Base-by-base conservation (phyloP, 2,113 vertebrate genomes). In the Corythaixoides concolor region DNA sequence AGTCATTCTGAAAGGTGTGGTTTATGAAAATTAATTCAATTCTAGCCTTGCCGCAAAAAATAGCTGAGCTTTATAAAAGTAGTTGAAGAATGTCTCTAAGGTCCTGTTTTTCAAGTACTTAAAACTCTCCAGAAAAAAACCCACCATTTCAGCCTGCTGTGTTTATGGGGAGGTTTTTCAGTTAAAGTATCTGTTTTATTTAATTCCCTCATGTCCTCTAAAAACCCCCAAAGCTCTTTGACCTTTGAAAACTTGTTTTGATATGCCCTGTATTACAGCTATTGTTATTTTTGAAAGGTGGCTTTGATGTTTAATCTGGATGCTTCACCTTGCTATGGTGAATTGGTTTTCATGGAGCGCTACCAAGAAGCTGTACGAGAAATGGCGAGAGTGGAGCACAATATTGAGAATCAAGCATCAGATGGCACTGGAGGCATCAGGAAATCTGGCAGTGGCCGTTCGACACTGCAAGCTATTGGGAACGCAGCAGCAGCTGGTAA, bases 401-500 rank as follows among this genome's bases (percentile, higher is more conserved):
- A 99, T 91, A 99, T 99, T 82, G 99, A 99, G 96, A 99, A 97
- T 93, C 99, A 98, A 90, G 97, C 97, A 63, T 98, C 98, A 2
- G 98, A 99, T 3, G 92, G 95, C 8, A 20, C 95, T 10, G 94
- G 95, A 14, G 88, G 95, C 73, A 80, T 98, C 88, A 98, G 98
- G 91, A 98, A 89, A 75, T 98, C 98, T 32, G 98, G 98, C 96
- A 99, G 98, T 50, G 99, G 99, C 74, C 97, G 98, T 50, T 99
- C 98, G 1, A 99, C 99, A 0, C 97, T 99, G 18, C 99, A 99
- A 88, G 99, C 99, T 89, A 99, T 99, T 47, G 99, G 99, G 60
- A 99, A 95, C 4, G 99, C 99, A 15, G 99, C 99, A 8, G 99
- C 99, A 32, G 99, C 99, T 97, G 99, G 99, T 99, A 85, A 81